A percentile compares a stretch with the other conserved stretches of the same genome.
These are phyloP conservation scores for Phrynocephalus vlangalii DNA, from an alignment of 2,797 vertebrate species.

Conservation along the genomic window DNA sequence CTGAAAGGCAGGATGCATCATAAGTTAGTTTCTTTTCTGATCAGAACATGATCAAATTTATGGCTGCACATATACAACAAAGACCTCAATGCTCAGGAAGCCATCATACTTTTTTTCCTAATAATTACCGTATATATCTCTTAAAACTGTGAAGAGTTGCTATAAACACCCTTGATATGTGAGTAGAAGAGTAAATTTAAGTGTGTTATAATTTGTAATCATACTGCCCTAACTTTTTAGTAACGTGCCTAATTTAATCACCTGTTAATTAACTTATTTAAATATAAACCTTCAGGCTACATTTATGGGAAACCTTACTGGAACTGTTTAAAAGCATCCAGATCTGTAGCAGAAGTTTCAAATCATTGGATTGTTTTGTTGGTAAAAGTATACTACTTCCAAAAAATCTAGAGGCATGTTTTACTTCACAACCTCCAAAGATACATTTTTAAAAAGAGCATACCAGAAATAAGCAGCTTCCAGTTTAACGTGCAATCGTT, in stretches of 20 bases:
- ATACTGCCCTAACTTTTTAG: conserved; percentile 45
- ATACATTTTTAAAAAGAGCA: not conserved
- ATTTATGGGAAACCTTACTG: conserved; percentile 53
- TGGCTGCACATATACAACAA: not conserved
- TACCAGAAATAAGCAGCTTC: conserved; percentile 17
- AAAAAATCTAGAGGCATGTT: conserved; percentile 21
- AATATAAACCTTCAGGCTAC: conserved; percentile 61
- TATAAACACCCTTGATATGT: conserved; percentile 33
- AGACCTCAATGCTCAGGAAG: conserved; percentile 9
- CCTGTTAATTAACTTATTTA: conserved; percentile 58
- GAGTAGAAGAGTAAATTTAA: conserved; percentile 8
- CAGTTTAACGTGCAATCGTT: conserved; percentile 4
- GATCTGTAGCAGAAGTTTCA: conserved; percentile 35
- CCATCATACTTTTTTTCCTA: conserved; percentile 7
- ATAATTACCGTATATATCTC: not conserved
- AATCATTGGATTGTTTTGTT: conserved; percentile 39
- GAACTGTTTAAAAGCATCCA: conserved; percentile 35
- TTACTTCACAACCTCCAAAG: conserved; percentile 9
- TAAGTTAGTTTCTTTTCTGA: not conserved
- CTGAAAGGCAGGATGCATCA: not conserved
- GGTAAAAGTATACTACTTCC: conserved; percentile 24
- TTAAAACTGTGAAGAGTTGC: conserved; percentile 1
- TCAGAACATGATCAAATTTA: not conserved
- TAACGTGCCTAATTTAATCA: conserved; percentile 53
- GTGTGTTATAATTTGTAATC: conserved; percentile 60